phyloP scores from a whole-genome alignment of 2,797 vertebrate species.

The Limosa lapponica region DNA sequence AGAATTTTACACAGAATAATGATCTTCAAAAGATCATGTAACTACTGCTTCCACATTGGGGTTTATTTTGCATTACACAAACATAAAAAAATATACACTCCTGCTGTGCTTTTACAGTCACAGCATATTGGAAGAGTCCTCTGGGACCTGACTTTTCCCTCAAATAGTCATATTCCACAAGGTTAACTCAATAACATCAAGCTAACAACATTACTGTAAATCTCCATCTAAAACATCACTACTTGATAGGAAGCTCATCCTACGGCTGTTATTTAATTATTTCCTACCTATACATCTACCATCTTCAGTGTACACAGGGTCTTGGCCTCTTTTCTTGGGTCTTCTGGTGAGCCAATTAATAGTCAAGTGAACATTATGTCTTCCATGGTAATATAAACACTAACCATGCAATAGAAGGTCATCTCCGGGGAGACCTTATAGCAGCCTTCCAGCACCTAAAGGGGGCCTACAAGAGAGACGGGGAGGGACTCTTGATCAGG shows the following conservation, averaged over 20 bases:
- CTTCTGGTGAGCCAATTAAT: not conserved
- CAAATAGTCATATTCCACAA: constrained; percentile 13
- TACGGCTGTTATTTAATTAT: not conserved
- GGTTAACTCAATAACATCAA: constrained; percentile 34
- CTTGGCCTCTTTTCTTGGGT: not conserved
- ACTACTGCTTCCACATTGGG: not conserved
- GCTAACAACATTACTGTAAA: constrained; percentile 9
- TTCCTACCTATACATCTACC: not conserved
- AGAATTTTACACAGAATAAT: constrained; percentile 26
- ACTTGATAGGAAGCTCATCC: not conserved
- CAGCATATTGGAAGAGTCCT: constrained; percentile 19
- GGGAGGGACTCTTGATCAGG: too few species aligned
- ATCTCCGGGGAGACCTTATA: too few species aligned
- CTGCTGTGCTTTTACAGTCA: constrained; percentile 23
- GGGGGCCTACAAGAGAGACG: too few species aligned
- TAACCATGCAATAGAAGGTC: not conserved
- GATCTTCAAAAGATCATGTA: constrained; percentile 42
- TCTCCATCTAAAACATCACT: not conserved
- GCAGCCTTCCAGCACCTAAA: too few species aligned
- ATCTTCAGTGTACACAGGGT: not conserved
- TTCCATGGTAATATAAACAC: not conserved
- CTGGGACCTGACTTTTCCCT: constrained; percentile 26
- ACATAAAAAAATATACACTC: constrained; percentile 11
- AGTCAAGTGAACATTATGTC: not conserved
- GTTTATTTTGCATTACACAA: constrained; percentile 50